Evolutionary conservation across 1,140 invertebrate species (phyloP), one percentile per base, ranked within the genome.

Genomic region (Hycleus cichorii): DNA sequence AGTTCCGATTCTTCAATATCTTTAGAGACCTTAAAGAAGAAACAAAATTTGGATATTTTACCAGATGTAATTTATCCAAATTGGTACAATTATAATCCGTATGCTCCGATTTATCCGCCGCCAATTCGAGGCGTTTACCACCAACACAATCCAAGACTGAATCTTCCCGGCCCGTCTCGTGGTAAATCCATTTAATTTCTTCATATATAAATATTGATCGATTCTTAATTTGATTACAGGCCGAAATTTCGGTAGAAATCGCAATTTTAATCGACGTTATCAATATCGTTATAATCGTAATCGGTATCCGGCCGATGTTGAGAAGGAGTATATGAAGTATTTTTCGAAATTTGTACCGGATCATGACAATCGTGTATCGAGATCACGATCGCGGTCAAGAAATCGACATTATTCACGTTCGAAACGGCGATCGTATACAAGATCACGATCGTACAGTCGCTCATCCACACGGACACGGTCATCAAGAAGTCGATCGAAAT

Each of bases 331-430:
- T 66, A 67, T 57, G 52, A 77, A 74, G 63, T 78, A 79, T 64
- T 78, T 80, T 62, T 76, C 77, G 57, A 78, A 76, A 59, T 78
- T 57, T 68, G 72, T 49, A 67, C 72, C 63, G 50, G 71, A 57
- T 66, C 64, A 57, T 68, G 72, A 74, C 61, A 67, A 59, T 32
- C 75, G 66, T 61, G 0, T 4, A 7, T 75, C 69, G 38, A 64
- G 48, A 58, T 67, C 65, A 7, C 44, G 53, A 10, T 66, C 71
- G 4, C 32, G 32, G 7, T 32, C 32, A 7, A 59, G 63, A 47
- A 39, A 48, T 3, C 58, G 63, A 40, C 54, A 53, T 25, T 51
- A 52, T 12, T 58, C 56, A 4, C 44, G 56, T n/a, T 62, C 64
- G 18, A 59, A 59, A 18, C 62, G 32, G 7, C 32, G 32, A 5